Percentiles rank a stretch among this genome's conserved stretches.
phyloP scores from a whole-genome alignment of 2,113 vertebrate species.

The Saguinus imperator region DNA sequence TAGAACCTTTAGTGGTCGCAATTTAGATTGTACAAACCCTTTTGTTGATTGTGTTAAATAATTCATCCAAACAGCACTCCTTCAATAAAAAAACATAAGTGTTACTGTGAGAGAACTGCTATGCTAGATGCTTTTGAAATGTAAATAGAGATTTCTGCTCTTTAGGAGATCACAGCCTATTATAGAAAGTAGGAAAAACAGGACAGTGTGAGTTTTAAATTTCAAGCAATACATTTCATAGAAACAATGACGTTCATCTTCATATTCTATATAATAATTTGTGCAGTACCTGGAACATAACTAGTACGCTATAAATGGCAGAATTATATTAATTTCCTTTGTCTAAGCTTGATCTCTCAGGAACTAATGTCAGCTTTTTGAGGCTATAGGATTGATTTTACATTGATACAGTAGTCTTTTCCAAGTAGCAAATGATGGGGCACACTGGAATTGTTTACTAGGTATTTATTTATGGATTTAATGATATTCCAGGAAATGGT shows the following conservation, averaged over 20 bases:
- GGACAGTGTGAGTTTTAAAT: neutral
- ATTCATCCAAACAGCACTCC: slow-evolving; percentile 20
- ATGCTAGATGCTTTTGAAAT: neutral
- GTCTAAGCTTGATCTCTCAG: neutral
- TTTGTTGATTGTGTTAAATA: slow-evolving; percentile 18
- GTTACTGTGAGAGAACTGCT: neutral
- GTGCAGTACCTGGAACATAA: neutral
- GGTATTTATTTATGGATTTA: neutral
- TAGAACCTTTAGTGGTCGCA: neutral
- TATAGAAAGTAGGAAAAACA: neutral
- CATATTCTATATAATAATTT: neutral
- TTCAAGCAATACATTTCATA: neutral
- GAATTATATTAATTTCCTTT: neutral
- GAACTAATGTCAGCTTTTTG: neutral
- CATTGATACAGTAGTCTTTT: neutral
- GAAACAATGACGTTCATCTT: neutral
- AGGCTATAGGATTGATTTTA: neutral
- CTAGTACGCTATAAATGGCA: neutral
- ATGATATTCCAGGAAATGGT: neutral
- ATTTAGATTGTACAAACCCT: neutral
- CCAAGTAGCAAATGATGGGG: neutral
- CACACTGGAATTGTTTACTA: neutral
- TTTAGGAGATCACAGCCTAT: neutral
- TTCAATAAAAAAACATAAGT: neutral
- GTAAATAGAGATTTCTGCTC: neutral